Conservation (phyloP, 2,888 invertebrate species). For the Lasioglossum oenotherae region DNA sequence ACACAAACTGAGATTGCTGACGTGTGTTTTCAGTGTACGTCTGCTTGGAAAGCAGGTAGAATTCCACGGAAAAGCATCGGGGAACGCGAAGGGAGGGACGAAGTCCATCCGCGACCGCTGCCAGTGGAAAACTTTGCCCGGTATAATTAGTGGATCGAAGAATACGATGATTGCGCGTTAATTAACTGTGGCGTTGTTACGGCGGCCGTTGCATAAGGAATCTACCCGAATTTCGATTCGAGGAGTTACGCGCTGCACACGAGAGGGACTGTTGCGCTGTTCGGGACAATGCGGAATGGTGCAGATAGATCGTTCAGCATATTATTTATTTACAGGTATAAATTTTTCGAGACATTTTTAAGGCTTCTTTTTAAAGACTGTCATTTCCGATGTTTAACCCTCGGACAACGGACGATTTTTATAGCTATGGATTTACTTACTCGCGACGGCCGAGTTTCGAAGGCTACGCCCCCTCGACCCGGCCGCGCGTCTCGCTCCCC, state of each 20-base stretch:
- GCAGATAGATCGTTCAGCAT: not conserved
- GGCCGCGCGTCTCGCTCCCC: no score
- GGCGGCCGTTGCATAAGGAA: not conserved
- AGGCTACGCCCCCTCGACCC: no score
- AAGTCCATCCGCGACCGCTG: not conserved
- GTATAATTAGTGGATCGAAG: not conserved
- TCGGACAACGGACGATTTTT: no score
- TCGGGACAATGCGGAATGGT: not conserved
- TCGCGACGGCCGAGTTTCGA: no score
- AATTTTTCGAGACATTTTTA: no score
- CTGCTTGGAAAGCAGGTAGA: not conserved
- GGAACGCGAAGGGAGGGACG: not conserved
- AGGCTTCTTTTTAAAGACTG: no score
- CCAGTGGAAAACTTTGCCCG: not conserved
- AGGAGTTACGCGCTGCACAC: not conserved
- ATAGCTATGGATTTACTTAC: no score
- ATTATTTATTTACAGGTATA: not conserved
- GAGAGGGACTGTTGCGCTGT: not conserved
- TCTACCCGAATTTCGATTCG: not conserved
- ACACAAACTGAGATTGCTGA: not conserved
- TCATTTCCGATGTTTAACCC: no score
- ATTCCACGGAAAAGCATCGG: not conserved
- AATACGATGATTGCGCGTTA: not conserved
- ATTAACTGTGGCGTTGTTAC: not conserved
- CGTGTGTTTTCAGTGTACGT: not conserved